phyloP scores from a whole-genome alignment of 2,888 invertebrate species.

The Slavum lentiscoides region DNA sequence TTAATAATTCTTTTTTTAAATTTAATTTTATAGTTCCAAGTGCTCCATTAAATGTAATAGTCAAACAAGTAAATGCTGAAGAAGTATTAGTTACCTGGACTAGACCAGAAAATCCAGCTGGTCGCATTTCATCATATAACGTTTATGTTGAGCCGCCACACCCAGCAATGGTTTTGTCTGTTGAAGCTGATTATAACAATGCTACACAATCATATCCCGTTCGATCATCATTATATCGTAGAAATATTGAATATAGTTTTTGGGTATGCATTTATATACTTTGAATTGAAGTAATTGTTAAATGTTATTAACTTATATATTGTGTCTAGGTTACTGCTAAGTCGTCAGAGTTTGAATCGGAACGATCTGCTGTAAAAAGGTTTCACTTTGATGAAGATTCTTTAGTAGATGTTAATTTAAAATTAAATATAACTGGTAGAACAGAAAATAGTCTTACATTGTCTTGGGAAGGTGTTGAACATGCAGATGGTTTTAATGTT shows the following conservation, averaged over 20 bases:
- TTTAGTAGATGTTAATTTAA: slow-evolving; percentile 67
- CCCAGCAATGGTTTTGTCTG: slow-evolving; percentile 62
- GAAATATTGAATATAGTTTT: slow-evolving; percentile 47
- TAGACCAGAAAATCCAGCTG: slow-evolving; percentile 68
- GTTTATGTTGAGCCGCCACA: slow-evolving; percentile 70
- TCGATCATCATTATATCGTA: slow-evolving; percentile 44
- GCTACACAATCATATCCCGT: slow-evolving; percentile 42
- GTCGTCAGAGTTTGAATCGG: slow-evolving; percentile 68
- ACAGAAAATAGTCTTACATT: slow-evolving; percentile 65
- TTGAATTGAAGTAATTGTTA: slow-evolving; percentile 6
- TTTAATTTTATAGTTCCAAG: slow-evolving; percentile 65
- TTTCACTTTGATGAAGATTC: slow-evolving; percentile 70
- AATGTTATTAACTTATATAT: slow-evolving; percentile 12
- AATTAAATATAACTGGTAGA: slow-evolving; percentile 63
- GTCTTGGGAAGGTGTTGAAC: slow-evolving; percentile 66
- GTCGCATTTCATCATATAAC: slow-evolving; percentile 67
- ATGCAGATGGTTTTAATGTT: slow-evolving; percentile 68
- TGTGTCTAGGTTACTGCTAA: slow-evolving; percentile 66
- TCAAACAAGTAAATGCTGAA: slow-evolving; percentile 68
- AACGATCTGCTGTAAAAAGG: slow-evolving; percentile 65
- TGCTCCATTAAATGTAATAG: slow-evolving; percentile 70
- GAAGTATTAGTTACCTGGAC: slow-evolving; percentile 74
- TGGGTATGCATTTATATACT: slow-evolving; percentile 20
- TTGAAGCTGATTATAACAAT: slow-evolving; percentile 47
- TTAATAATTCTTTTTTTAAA: not conserved